Base-by-base conservation (phyloP, 1,140 invertebrate species). In the Hycleus phaleratus region DNA sequence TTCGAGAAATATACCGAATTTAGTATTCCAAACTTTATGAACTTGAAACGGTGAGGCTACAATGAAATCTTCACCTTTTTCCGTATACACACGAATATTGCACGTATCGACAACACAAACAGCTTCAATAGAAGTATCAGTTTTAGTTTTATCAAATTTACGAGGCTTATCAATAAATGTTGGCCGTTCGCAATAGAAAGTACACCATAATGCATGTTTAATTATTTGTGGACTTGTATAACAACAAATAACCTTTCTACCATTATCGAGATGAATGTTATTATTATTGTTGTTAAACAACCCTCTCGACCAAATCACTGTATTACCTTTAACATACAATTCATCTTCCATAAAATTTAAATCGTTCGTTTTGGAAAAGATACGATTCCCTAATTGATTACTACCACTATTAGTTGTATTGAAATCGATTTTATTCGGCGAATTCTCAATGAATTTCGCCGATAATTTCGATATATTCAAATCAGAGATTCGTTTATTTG, bases 1-100 rank as follows among this genome's bases (percentile, higher is more conserved):
- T 72, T 92, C 88, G 49, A 93, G 74, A 43, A 93, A 70, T 45
- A 92, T 79, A 32, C 90, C 90, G 75, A 84, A 90, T 65, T 83
- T 85, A 53, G 84, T 89, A 12, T 82, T 77, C 88, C 89, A 92
- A 1, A 89, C 79, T 64, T 78, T 79, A 63, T 77, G 81, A 63
- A 94, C 87, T 77, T 89, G 85, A 76, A 95, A 95, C 51, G 91
- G 91, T 49, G 95, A 78, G 65, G 86, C 84, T 7, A 87, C 82
- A 25, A 87, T 78, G 69, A 86, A 95, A 72, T 94, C 87, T 75
- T 92, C 83, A 7, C 91, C 91, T 65, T 85, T 81, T 46, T 82
- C 80, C 3, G 87, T 85, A 66, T 87, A 94, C 7, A 91, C 86
- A 71, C 81, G 86, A 54, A 95, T 75, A 62, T 85, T 85, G 60